Conservation (phyloP, 2,797 vertebrate species). For the Onychomys leucogaster region DNA sequence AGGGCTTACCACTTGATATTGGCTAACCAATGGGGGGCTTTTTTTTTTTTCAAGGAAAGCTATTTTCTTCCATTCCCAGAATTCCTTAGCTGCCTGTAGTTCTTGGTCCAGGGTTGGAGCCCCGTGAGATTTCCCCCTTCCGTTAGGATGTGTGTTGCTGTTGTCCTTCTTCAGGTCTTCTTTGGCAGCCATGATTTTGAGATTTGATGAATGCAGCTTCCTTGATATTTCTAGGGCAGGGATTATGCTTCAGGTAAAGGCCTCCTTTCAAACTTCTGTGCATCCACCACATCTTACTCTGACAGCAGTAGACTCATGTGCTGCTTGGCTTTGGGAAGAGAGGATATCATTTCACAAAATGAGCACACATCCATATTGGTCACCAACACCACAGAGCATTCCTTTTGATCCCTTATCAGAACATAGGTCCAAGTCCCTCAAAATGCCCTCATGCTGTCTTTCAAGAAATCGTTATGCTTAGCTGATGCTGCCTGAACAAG, state of each 20-base stretch:
- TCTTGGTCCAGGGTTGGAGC: neutral
- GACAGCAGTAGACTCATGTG: neutral
- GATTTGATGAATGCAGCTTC: neutral
- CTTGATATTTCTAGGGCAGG: neutral
- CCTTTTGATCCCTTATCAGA: accelerated
- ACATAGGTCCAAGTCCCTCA: neutral
- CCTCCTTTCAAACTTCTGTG: neutral
- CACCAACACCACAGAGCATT: neutral
- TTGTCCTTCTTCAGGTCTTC: neutral
- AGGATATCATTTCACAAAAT: accelerated
- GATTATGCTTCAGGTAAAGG: neutral
- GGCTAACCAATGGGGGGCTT: neutral
- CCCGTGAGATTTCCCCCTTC: neutral
- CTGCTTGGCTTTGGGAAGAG: neutral
- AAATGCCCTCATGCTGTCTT: neutral
- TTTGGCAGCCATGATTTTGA: neutral
- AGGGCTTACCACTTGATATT: neutral
- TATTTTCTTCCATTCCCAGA: neutral
- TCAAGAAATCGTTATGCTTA: neutral
- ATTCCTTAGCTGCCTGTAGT: neutral
- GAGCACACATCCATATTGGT: neutral
- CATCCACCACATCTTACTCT: neutral
- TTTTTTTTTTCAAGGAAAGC: too few relatives aligned
- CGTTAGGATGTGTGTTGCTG: neutral
- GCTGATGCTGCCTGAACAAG: neutral